Base-by-base conservation (phyloP, 2,113 vertebrate species). In the Dasyprocta punctata region DNA sequence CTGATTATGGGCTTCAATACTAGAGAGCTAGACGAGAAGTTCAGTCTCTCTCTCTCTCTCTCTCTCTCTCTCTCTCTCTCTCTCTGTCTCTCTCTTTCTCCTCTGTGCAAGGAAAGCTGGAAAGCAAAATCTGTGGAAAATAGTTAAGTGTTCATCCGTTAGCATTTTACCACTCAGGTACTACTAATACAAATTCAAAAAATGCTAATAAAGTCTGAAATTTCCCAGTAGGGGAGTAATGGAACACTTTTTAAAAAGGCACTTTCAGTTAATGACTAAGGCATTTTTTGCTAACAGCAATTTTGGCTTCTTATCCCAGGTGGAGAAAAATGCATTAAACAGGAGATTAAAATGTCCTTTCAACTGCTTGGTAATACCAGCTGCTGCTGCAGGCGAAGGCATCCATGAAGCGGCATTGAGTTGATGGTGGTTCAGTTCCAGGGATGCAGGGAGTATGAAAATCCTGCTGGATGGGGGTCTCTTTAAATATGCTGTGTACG, bases 231-330 rank as follows among this genome's bases (percentile, higher is more conserved):
- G 94, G 97, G 96, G 97, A 98, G 97, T 98, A 99, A 99, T 98
- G 98, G 98, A 98, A 98, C 98, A 98, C 97, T 99, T 98, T 99
- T 98, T 33, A 98, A 98, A 98, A 98, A 96, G 86, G 98, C 98
- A 97, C 96, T 99, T 99, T 98, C 96, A 73, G 82, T 98, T 99
- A 99, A 99, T 99, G 98, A 99, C 98, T 98, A 98, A 98, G 98
- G 97, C 98, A 97, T 99, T 98, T 98, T 99, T 98, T 97, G 97
- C 97, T 98, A 98, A 97, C 97, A 98, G 98, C 97, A 98, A 98
- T 98, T 98, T 99, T 98, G 94, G 83, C 95, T 98, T 98, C 97
- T 98, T 98, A 97, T 98, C 92, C 97, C 96, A 98, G 97, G 97
- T 98, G 98, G 73, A 95, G 92, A 98, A 98, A 97, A 97, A 97